Evolutionary conservation across 2,113 vertebrate genomes (phyloP), one percentile per base, ranked within the genome.

Genomic region (Scomber colias): DNA sequence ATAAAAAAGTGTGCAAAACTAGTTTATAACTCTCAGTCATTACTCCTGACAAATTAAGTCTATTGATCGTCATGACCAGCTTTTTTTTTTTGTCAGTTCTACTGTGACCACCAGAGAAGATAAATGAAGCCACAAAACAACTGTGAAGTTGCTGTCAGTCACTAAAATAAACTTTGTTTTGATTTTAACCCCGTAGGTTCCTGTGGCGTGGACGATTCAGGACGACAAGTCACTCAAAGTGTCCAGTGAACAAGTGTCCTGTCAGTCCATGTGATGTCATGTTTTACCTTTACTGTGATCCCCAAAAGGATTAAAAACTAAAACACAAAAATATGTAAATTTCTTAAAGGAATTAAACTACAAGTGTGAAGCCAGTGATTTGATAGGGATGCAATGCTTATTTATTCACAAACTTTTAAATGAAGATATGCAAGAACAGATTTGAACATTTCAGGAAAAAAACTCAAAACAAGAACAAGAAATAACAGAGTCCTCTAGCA

Each of bases 101-200:
- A 44, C 0, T 40, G 40, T 54, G 40, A 82, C 51, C 59, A 78
- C 21, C 30, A 54, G 11, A 57, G 64, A 73, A 72, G 50, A 57
- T n/a, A 1, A 76, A 79, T 62, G 56, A 75, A 70, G 69, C 30
- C 5, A 31, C 5, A 10, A 3, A 61, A 68, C 21, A 40, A 62
- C 65, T 64, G 27, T 11, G 51, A 65, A 24, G 27, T 44, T 12
- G 0, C 56, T 44, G 51, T 75, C 54, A 71, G 53, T 80, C 75
- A 68, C 24, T 51, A 69, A 64, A 81, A 74, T 10, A 74, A 83
- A 65, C 14, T 11, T 7, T 40, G 53, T 63, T 82, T 77, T 80
- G 17, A 75, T 75, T 57, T 44, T 21, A 6, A 21, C 48, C 69
- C 56, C 66, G 24, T 64, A 77, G 66, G 55, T 71, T 64, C 2